A percentile compares a stretch with the other conserved stretches of the same genome.
Conservation (phyloP, 2,888 invertebrate species). For the Agrilus biguttatus region DNA sequence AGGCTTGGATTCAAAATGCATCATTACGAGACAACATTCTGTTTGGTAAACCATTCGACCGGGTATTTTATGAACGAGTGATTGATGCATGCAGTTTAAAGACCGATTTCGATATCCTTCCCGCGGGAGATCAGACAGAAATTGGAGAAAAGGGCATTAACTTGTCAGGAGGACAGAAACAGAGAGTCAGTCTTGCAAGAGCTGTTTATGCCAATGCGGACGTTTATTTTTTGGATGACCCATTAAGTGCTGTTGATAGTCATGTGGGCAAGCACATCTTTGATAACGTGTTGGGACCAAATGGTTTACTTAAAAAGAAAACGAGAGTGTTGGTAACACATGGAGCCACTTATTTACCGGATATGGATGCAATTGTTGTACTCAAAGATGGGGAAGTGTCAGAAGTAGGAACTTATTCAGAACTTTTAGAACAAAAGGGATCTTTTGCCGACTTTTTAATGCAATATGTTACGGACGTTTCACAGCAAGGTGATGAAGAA, state of each 20-base stretch:
- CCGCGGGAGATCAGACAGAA: conserved; percentile 90
- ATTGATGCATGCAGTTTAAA: conserved; percentile 82
- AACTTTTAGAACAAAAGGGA: conserved; percentile 73
- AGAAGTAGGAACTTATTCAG: conserved; percentile 79
- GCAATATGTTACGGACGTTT: conserved; percentile 62
- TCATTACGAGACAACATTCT: conserved; percentile 85
- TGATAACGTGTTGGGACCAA: conserved; percentile 78
- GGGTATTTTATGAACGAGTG: conserved; percentile 58
- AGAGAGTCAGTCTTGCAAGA: conserved; percentile 77
- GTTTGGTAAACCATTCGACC: conserved; percentile 66
- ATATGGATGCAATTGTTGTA: conserved; percentile 81
- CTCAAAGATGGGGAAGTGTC: conserved; percentile 74
- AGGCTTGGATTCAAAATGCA: conserved; percentile 97
- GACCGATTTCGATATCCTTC: conserved; percentile 83
- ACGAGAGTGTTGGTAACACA: conserved; percentile 91
- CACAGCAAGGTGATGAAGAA: conserved; percentile 30
- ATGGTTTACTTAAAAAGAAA: conserved; percentile 56
- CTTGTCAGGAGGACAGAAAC: conserved; percentile 81
- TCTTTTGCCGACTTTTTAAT: conserved; percentile 73
- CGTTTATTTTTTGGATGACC: conserved; percentile 88
- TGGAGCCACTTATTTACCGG: conserved; percentile 81
- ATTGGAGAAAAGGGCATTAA: conserved; percentile 89
- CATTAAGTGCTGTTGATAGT: conserved; percentile 87
- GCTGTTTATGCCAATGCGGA: conserved; percentile 83
- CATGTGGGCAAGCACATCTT: conserved; percentile 99